Evolutionary conservation across 2,888 invertebrate species (phyloP), one percentile per base, ranked within the genome.

Genomic region (Hyposoter dolosus): DNA sequence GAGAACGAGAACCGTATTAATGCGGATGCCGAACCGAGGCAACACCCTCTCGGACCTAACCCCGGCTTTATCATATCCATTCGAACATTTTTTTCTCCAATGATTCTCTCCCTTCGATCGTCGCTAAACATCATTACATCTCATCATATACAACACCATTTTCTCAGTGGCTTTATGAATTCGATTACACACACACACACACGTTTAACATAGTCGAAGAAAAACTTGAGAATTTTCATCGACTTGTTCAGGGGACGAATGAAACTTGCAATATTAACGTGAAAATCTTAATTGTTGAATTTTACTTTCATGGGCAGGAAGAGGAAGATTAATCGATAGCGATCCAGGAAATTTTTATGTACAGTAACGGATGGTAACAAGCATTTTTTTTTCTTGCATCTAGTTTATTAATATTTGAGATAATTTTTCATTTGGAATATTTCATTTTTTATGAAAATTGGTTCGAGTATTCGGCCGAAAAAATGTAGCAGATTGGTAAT

Each of bases 11-110:
- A 68, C 19, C 19, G 68, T 69, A 76, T 60, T 50, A 75, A 60
- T 60, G 43, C 47, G 85, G 35, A 71, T 63, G 69, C 56, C 77
- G 53, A 69, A 84, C 68, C 72, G 72, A 56, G 63, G 74, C 15
- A 32, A 63, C 60, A 63, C 60, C 60, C 60, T 60, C 47, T 60
- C 40, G 65, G 47, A 71, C 63, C 74, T 69, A 45, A 45, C 66
- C 45, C 32, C n/a, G 81, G 65, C 43, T 53, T 86, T 77, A 10
- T 35, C 82, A 76, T 83, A 50, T 43, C 9, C 19, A 68, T 65
- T 32, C 71, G 56, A 47, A 77, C 77, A 71, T 56, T 47, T 71
- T 78, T 69, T 68, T n/a, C 40, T 28, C 5, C 28, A 17, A 35
- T 17, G 28, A 56, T 77, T 50, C 60, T 15, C 28, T 28, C 60